Base-by-base conservation (phyloP, 2,888 invertebrate genomes). In the Hydriomena furcata region DNA sequence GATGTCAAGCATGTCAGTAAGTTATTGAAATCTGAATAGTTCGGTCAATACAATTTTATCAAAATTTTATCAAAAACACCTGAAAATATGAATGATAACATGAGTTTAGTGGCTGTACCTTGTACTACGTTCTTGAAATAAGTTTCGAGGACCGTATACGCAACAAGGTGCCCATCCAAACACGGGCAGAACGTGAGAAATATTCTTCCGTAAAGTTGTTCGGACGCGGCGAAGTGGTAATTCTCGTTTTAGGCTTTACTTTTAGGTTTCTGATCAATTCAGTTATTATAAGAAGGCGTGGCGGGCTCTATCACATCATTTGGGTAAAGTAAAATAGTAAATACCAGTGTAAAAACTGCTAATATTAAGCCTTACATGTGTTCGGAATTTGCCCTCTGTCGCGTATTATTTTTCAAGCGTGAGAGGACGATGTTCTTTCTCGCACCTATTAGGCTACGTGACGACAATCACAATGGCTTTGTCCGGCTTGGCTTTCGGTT, bases 11-110 rank as follows among this genome's bases (percentile, higher is more conserved):
- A n/a, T n/a, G n/a, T 37, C 38, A 27, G 27, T 27, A 13, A 17
- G 13, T 25, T 12, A 17, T 1, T 38, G 13, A 32, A n/a, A 17
- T 32, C 32, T 32, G 23, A 11, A 5, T 12, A 13, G 10, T 30
- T 35, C 43, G 11, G 35, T 23, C 37, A 63, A 63, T 66, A 61
- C 21, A 6, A 8, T 10, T 56, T 73, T 78, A 79, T 78, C 78
- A 69, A 76, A 77, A 71, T 79, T 82, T 79, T 75, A 81, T 77
- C 76, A 75, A 81, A 81, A 80, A 75, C 71, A 73, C 70, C 66
- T 68, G 73, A 77, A 81, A 76, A 75, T 79, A 82, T 84, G 84
- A 82, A 80, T 83, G 81, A 76, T 84, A 84, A 75, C 76, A 79
- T 76, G 77, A 73, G 74, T 71, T 69, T 73, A 56, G 63, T 65